Base-by-base conservation (phyloP, 2,797 vertebrate genomes). In the Phrynocephalus guinanensis region DNA sequence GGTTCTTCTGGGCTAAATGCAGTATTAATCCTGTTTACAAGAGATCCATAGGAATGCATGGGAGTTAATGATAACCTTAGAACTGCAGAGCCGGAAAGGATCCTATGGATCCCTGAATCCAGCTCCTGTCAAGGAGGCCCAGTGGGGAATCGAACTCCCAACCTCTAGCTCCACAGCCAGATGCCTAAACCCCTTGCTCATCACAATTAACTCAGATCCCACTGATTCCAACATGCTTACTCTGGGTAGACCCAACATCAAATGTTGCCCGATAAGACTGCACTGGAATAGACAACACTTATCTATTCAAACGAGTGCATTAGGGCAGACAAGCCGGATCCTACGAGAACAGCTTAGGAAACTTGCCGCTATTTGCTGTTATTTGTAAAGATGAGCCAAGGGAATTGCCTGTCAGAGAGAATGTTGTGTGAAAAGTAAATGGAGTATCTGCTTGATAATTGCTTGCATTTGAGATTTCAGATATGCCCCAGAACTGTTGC, bases 341-440 rank as follows among this genome's bases (percentile, higher is more conserved):
- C 75, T 52, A 30, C 3, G 20, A 73, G 87, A 84, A 84, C 44
- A 28, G 44, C 50, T 88, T 88, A 79, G 60, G 56, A 72, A 80
- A 84, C 83, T 79, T 71, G 28, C 76, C 79, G 52, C 52, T 72
- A 68, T 88, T 88, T 66, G 52, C 68, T 2, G 3, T 44, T 73
- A 33, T 84, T 83, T 84, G 52, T 60, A 72, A 79, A 84, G 67
- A 84, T 75, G 82, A 79, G 78, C 66, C 77, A 52, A 79, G 87
- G 60, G 87, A 88, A 88, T 80, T 84, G 77, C 28, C 82, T 88
- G 82, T 88, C 87, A 88, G 52, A 67, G 44, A 84, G 82, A 84
- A 80, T 80, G 73, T 75, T 63, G 38, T 75, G 75, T 78, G n/a
- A 73, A 84, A 84, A 79, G 38, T 48, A 88, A 88, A 67, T 88